Evolutionary conservation across 1,140 invertebrate genomes (phyloP).

Genomic region (Orussus abietinus): DNA sequence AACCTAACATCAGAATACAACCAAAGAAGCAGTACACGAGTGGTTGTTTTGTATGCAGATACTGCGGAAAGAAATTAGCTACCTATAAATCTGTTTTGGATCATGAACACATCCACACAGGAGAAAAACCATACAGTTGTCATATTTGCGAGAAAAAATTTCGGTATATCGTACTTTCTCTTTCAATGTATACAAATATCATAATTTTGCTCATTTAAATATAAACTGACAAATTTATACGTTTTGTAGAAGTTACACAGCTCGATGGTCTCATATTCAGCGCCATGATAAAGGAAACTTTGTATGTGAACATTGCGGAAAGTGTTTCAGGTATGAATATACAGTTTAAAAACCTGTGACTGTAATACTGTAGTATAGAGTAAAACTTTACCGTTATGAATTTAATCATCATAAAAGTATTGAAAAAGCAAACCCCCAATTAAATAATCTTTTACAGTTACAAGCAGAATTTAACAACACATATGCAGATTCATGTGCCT

Average conservation of each 20-base stretch:
- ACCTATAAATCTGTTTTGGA: conserved; percentile 29
- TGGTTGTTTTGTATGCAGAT: conserved; percentile 29
- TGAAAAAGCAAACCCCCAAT: background rate
- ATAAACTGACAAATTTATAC: conserved; percentile 2
- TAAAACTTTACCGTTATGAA: conserved; percentile 1
- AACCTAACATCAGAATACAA: conserved; percentile 17
- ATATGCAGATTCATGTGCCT: conserved; percentile 28
- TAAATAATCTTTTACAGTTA: conserved; percentile 24
- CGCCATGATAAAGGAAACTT: conserved; percentile 28
- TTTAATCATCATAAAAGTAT: background rate
- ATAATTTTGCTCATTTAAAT: background rate
- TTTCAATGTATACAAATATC: conserved; percentile 1
- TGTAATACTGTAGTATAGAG: background rate
- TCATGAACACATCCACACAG: conserved; percentile 56
- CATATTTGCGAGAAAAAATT: conserved; percentile 56
- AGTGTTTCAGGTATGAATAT: conserved; percentile 25
- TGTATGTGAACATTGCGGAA: conserved; percentile 30
- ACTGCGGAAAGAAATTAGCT: conserved; percentile 32
- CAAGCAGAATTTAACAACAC: conserved; percentile 30
- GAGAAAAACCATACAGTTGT: conserved; percentile 55
- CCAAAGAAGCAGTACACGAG: conserved; percentile 24
- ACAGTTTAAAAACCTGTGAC: background rate
- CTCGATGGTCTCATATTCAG: conserved; percentile 29
- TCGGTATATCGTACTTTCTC: conserved; percentile 21
- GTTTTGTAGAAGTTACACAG: conserved; percentile 26